A percentile compares a stretch with the other conserved stretches of the same genome.
Conservation (phyloP, 2,113 vertebrate genomes). For the Anhinga anhinga region DNA sequence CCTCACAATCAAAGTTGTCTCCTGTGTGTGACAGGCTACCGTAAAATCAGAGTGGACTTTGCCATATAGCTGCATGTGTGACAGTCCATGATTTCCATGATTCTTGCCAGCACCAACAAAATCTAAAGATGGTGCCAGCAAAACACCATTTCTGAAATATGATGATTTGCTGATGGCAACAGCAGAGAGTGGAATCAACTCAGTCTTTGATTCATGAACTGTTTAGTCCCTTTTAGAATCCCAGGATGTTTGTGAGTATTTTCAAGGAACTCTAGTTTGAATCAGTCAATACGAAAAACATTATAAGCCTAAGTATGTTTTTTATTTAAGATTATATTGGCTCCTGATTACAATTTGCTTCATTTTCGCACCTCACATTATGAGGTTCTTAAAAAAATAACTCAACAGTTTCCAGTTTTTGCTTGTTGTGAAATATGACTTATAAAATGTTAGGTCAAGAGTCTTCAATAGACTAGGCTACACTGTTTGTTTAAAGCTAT, state of each 20-base stretch:
- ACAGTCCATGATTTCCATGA: background rate
- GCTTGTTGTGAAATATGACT: constrained; percentile 41
- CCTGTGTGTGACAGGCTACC: background rate
- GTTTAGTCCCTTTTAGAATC: background rate
- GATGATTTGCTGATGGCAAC: background rate
- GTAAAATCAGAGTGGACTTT: background rate
- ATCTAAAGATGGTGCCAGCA: background rate
- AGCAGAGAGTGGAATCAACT: background rate
- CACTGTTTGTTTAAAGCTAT: background rate
- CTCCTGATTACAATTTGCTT: background rate
- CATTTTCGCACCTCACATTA: constrained; percentile 1
- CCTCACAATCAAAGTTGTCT: background rate
- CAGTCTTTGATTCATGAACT: background rate
- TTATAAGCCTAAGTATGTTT: background rate
- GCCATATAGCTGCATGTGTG: background rate
- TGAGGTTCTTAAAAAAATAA: background rate
- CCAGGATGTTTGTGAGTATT: background rate
- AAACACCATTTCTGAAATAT: background rate
- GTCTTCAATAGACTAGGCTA: background rate
- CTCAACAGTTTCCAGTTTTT: background rate
- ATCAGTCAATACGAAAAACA: background rate
- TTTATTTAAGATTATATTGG: background rate
- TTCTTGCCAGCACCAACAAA: background rate
- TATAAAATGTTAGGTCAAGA: constrained; percentile 5
- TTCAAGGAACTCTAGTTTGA: constrained; percentile 14